Evolutionary conservation across 2,797 vertebrate genomes (phyloP).

Genomic region (Echiichthys vipera): DNA sequence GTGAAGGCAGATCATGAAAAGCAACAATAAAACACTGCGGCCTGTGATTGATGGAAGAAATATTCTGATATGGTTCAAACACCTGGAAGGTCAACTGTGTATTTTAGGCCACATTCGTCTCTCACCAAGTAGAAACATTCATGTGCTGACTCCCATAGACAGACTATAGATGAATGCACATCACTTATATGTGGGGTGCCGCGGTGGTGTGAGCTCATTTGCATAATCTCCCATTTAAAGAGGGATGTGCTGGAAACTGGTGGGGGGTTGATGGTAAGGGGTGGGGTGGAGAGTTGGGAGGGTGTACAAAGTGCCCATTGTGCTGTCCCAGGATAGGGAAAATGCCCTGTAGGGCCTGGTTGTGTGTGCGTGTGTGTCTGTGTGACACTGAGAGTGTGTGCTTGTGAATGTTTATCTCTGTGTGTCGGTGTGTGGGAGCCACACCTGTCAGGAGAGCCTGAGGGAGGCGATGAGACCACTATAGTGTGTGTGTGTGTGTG

Average conservation of each 20-base stretch:
- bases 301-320: conserved; percentile 81
- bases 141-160: conserved; percentile 63
- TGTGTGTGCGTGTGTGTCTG: conserved; percentile 46
- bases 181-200: conserved; percentile 76
- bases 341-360: conserved; percentile 76
- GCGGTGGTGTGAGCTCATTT: conserved; percentile 72
- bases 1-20: conserved; percentile 3
- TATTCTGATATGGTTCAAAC: conserved; percentile 23
- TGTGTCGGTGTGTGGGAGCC: conserved; percentile 67
- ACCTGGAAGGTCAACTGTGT: conserved; percentile 55
- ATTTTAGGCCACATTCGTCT: conserved; percentile 64
- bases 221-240: conserved; percentile 84
- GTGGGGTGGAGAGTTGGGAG: conserved; percentile 50
- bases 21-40: conserved; percentile 8
- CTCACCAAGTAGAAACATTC: conserved; percentile 54
- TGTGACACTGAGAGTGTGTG: conserved; percentile 47
- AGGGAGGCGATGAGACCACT: conserved; percentile 69
- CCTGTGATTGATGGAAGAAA: conserved; percentile 3
- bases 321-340: conserved; percentile 74
- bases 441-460: conserved; percentile 82
- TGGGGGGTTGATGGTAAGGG: conserved; percentile 68
- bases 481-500: conserved; percentile 62
- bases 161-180: conserved; percentile 73
- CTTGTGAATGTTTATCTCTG: conserved; percentile 49
- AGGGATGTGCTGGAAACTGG: conserved; percentile 80